Base-by-base conservation (phyloP, 2,888 invertebrate genomes). In the Rotaria socialis region DNA sequence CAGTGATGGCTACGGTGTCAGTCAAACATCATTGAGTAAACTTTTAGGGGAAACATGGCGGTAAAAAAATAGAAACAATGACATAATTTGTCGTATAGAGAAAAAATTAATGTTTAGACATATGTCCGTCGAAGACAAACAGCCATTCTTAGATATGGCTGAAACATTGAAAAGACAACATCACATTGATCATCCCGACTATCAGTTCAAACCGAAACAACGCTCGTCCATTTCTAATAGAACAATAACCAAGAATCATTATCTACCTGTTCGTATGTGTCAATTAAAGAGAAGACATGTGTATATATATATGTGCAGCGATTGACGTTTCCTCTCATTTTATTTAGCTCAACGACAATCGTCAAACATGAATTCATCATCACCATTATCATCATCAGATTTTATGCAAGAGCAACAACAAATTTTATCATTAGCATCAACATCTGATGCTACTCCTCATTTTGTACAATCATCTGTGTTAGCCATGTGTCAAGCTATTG, bases 91-190 rank as follows among this genome's bases (percentile, higher is more conserved):
- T 3, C 24, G 8, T 7, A 11, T 60, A 75, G 47, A 47, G 47
- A 47, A 41, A 16, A 43, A 22, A 2, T 24, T 3, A 75, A 11
- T 43, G 5, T 80, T 47, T 80, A 80, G 80, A n/a, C 24, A 11
- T 5, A 80, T 80, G 80, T n/a, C 80, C 8, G n/a, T 47, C 10
- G 80, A 80, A 4, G 80, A 80, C 5, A 80, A 80, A 35, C 80
- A 80, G 14, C 80, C 80, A n/a, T 80, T 80, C n/a, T 80, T 47
- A 47, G 80, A 80, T 14, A 80, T 80, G 47, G 80, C 80, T 47
- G 80, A 80, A 80, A 22, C 43, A 47, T n/a, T 80, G 24, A 43
- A 47, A 47, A n/a, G 47, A n/a, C 80, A 80, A 80, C n/a, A 80
- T n/a, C 24, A 80, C n/a, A 43, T 47, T 43, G 80, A 80, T 80